phyloP scores from a whole-genome alignment of 1,140 invertebrate genomes.

The Bombyx mori region ASM3026992v2 NC_085124.1:1696001-1696500 shows the following conservation, averaged over 20 bases:
- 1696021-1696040: too few relatives aligned
- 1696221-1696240: conserved; percentile 15
- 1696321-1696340: not conserved
- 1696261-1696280: conserved; percentile 20
- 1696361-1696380: too few relatives aligned
- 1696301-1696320: conserved; percentile 37
- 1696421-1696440: too few relatives aligned
- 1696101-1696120: conserved; percentile 36
- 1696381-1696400: too few relatives aligned
- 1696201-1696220: conserved; percentile 23
- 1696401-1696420: too few relatives aligned
- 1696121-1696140: conserved; percentile 21
- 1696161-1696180: conserved; percentile 24
- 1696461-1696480: too few relatives aligned
- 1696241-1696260: conserved; percentile 17
- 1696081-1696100: conserved; percentile 25
- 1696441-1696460: too few relatives aligned
- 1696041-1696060: too few relatives aligned
- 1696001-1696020: too few relatives aligned
- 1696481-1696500: too few relatives aligned
- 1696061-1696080: too few relatives aligned
- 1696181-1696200: conserved; percentile 37
- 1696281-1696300: conserved; percentile 24
- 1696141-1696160: conserved; percentile 20
- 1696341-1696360: too few relatives aligned